A percentile compares a stretch with the other conserved stretches of the same genome.
phyloP scores from a whole-genome alignment of 2,888 invertebrate species.

The Pseudolycoriella hygida region DNA sequence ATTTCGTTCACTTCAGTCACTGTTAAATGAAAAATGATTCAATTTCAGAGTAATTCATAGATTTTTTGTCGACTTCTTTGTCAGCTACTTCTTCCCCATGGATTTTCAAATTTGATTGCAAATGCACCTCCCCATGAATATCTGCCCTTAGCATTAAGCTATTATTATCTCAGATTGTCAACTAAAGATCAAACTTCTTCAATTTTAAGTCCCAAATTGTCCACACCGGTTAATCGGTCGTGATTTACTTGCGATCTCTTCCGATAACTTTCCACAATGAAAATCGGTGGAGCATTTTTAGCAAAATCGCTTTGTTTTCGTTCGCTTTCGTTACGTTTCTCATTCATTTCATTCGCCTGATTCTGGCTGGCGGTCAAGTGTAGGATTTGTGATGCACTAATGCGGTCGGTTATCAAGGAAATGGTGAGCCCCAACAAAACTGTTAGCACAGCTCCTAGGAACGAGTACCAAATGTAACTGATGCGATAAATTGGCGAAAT shows the following conservation, averaged over 20 bases:
- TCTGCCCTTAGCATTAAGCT: no score
- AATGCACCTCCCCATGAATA: no score
- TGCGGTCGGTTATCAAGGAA: conserved; percentile 27
- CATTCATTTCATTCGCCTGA: neutral
- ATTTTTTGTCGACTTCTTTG: no score
- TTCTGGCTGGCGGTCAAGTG: neutral
- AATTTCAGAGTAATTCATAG: no score
- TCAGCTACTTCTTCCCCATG: no score
- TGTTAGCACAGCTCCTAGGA: conserved; percentile 57
- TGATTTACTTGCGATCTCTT: conserved; percentile 2
- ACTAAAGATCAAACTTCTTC: conserved; percentile 19
- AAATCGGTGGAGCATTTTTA: neutral
- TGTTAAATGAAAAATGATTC: no score
- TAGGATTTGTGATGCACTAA: neutral
- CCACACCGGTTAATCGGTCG: conserved; percentile 17
- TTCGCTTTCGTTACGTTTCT: neutral
- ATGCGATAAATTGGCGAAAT: conserved; percentile 45
- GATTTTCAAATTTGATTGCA: no score
- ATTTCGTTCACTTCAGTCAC: no score
- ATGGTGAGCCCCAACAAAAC: conserved; percentile 52
- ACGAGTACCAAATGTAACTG: conserved; percentile 83
- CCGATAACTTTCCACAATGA: conserved; percentile 3
- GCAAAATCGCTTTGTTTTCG: neutral
- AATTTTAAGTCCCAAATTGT: conserved; percentile 23
- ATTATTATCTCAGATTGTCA: no score